Percentiles rank a stretch among this genome's conserved stretches.
phyloP scores from a whole-genome alignment of 1,140 invertebrate species.

The Zaprionus capensis region DNA sequence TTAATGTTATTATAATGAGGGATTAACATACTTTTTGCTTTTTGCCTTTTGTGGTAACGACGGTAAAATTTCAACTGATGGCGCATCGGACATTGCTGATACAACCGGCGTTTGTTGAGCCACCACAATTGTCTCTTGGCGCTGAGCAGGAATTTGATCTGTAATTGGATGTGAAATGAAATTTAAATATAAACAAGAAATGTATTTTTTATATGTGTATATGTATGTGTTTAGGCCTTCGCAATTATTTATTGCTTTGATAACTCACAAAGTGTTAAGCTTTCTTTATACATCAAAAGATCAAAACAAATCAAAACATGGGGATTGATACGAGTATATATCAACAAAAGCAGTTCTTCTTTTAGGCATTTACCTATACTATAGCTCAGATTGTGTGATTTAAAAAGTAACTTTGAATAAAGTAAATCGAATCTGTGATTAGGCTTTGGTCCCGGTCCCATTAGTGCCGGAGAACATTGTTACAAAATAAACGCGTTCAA shows the following conservation, averaged over 20 bases:
- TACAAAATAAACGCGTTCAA: no score
- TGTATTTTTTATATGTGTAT: background rate
- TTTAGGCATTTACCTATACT: no score
- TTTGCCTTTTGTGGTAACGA: slow-evolving; percentile 60
- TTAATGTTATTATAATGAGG: background rate
- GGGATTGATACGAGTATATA: no score
- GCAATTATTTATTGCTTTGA: background rate
- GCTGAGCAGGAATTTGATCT: slow-evolving; percentile 56
- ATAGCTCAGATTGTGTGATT: no score
- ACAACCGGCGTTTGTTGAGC: slow-evolving; percentile 72
- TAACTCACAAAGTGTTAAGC: background rate
- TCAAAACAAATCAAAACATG: no score
- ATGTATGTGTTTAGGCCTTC: background rate
- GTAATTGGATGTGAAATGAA: background rate
- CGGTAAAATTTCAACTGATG: slow-evolving; percentile 79
- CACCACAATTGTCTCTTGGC: slow-evolving; percentile 40
- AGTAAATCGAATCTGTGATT: no score
- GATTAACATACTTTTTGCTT: slow-evolving; percentile 74
- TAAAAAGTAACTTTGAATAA: no score
- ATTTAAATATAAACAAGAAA: background rate
- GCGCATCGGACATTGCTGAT: slow-evolving; percentile 79
- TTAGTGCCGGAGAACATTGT: no score
- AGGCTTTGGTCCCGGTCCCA: no score
- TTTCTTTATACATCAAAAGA: no score
- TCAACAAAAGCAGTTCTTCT: no score